Evolutionary conservation across 2,797 vertebrate genomes (phyloP), one percentile per base, ranked within the genome.

Genomic region (Champsocephalus gunnari): DNA sequence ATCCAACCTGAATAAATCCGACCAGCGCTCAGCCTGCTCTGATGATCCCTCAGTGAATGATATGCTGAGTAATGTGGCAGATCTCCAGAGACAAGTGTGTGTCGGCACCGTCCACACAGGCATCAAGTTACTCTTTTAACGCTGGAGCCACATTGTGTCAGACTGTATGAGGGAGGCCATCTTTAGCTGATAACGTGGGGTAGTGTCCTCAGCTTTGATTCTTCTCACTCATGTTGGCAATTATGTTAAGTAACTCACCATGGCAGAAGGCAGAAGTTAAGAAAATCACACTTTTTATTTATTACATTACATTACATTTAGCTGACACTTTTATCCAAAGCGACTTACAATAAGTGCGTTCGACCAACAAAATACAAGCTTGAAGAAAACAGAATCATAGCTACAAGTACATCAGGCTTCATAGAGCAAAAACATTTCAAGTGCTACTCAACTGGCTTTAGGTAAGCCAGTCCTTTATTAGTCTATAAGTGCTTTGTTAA

Each of bases 1-100:
- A 83, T 88, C 79, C 81, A 73, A 58, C 83, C 76, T 51, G 74
- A 86, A 92, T 85, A 87, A 89, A 85, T 87, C 76, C 86, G 87
- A 84, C 79, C 71, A 68, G 44, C 28, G 44, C 81, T 81, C 74
- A 56, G 83, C 55, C 67, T 13, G 58, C 47, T 58, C 81, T 68
- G 77, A 69, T 73, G 62, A 88, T 78, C 61, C 67, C 32, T 74
- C 19, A 48, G 48, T 41, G 48, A 84, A 53, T 70, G 73, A 86
- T 75, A 73, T 57, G 79, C 82, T 82, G 82, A 82, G 80, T 77
- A 86, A 81, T 57, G 63, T 87, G 84, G 77, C 88, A 41, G 34
- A 57, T 75, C 56, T 86, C 80, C 86, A 84, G 71, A 81, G 51
- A 66, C 19, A 1, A 59, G 56, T 53, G 32, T 64, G 48, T 68